phyloP scores from a whole-genome alignment of 2,113 vertebrate genomes.

The Petrocephalus microphthalmus region DNA sequence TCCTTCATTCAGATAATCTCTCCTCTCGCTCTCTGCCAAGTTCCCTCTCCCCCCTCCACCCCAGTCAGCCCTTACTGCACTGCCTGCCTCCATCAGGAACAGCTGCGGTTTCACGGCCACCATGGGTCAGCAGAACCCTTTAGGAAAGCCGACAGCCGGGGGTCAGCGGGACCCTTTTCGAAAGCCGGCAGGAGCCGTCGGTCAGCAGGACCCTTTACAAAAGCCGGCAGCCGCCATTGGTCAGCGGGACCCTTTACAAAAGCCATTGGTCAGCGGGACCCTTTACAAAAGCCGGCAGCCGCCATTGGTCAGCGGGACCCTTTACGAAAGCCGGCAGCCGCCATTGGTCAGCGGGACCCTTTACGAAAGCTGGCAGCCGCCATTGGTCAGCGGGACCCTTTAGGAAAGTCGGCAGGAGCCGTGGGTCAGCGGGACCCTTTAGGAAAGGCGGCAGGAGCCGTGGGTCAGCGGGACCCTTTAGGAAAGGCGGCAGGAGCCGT shows the following conservation, averaged over 20 bases:
- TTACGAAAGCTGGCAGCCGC: too few relatives aligned
- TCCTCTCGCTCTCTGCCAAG: not conserved
- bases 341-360: too few relatives aligned
- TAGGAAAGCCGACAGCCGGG: too few relatives aligned
- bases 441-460: too few relatives aligned
- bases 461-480: too few relatives aligned
- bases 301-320: not conserved
- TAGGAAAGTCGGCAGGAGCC: too few relatives aligned
- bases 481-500: too few relatives aligned
- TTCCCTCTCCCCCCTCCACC: not conserved
- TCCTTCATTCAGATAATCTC: constrained; percentile 4
- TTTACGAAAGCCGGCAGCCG: not conserved
- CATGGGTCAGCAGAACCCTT: not conserved
- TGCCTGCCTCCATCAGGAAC: not conserved
- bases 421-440: not conserved
- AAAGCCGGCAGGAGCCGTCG: too few relatives aligned
- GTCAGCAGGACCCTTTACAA: not conserved
- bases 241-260: not conserved
- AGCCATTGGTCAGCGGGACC: not conserved
- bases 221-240: not conserved
- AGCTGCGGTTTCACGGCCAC: not conserved
- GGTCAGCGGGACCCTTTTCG: too few relatives aligned
- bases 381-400: too few relatives aligned
- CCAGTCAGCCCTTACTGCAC: not conserved
- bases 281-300: not conserved